Percentiles rank a stretch among this genome's conserved stretches.
Conservation (phyloP, 2,113 vertebrate species). For the Dendrocopos noguchii region DNA sequence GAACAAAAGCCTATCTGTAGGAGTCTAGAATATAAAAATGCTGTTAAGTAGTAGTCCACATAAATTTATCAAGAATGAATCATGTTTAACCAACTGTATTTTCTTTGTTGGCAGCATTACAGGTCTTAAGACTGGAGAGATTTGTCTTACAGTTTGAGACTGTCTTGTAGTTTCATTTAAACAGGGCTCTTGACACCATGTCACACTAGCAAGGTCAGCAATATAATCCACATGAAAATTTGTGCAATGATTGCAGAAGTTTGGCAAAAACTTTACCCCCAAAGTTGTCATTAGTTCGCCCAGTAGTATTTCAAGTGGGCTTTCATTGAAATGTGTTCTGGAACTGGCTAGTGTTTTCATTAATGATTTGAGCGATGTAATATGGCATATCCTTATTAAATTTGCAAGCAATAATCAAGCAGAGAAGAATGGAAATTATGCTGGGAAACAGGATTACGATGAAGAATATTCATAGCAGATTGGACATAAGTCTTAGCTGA, state of each 20-base stretch:
- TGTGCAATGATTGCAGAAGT: background rate
- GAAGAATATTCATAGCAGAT: constrained; percentile 3
- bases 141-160: background rate
- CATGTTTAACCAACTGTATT: background rate
- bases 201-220: background rate
- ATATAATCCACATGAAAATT: background rate
- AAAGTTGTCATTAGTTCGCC: background rate
- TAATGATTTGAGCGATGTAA: constrained; percentile 24
- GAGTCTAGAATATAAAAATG: background rate
- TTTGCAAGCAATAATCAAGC: constrained; percentile 35
- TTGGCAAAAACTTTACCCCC: background rate
- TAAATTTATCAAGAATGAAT: background rate
- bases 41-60: background rate
- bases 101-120: constrained; percentile 27
- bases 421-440: constrained; percentile 42
- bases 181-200: background rate
- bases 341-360: constrained; percentile 8
- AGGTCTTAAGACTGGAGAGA: background rate
- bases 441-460: constrained; percentile 45
- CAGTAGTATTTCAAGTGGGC: background rate
- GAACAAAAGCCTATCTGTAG: background rate
- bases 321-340: background rate
- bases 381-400: constrained; percentile 46
- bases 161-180: constrained; percentile 15
- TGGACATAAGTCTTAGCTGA: background rate